phyloP scores from a whole-genome alignment of 2,113 vertebrate species.

The Speoplatyrhinus poulsoni region DNA sequence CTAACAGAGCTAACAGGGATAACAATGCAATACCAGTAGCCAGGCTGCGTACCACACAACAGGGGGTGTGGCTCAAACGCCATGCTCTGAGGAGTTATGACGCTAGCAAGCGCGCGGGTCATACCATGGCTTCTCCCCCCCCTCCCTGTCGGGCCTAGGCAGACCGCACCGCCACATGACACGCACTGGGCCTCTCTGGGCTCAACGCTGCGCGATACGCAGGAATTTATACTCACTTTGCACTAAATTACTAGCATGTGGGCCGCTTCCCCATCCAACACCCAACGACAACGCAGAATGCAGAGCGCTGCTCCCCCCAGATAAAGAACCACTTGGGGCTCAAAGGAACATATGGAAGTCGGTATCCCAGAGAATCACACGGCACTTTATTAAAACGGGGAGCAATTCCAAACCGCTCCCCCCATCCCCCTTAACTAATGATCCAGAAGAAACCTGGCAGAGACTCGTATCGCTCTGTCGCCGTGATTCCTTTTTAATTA shows the following conservation, averaged over 20 bases:
- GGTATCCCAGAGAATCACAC: slow-evolving; percentile 57
- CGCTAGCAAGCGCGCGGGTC: slow-evolving; percentile 9
- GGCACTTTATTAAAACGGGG: slow-evolving; percentile 72
- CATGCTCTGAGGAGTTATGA: slow-evolving; percentile 20
- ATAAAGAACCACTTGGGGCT: slow-evolving; percentile 62
- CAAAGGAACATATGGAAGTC: slow-evolving; percentile 67
- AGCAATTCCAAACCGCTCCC: slow-evolving; percentile 65
- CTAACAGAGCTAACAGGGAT: no score
- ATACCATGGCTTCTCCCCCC: neutral
- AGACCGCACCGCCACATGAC: no score
- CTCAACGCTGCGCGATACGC: slow-evolving; percentile 33
- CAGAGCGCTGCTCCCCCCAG: slow-evolving; percentile 38
- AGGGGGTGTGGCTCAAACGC: no score
- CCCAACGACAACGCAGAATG: slow-evolving; percentile 26
- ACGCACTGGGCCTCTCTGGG: slow-evolving; percentile 5
- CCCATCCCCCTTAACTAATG: slow-evolving; percentile 61
- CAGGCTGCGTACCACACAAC: no score
- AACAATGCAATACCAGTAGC: no score
- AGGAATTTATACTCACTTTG: slow-evolving; percentile 49
- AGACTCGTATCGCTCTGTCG: slow-evolving; percentile 67
- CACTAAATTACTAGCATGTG: slow-evolving; percentile 63
- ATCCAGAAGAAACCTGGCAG: slow-evolving; percentile 60
- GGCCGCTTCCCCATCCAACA: slow-evolving; percentile 30
- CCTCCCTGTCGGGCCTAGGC: neutral
- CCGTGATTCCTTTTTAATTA: slow-evolving; percentile 77